A percentile compares a stretch with the other conserved stretches of the same genome.
These are phyloP conservation scores for Drosophila persimilis DNA, from an alignment of 1,140 invertebrate species.

Conservation along the genomic window DNA sequence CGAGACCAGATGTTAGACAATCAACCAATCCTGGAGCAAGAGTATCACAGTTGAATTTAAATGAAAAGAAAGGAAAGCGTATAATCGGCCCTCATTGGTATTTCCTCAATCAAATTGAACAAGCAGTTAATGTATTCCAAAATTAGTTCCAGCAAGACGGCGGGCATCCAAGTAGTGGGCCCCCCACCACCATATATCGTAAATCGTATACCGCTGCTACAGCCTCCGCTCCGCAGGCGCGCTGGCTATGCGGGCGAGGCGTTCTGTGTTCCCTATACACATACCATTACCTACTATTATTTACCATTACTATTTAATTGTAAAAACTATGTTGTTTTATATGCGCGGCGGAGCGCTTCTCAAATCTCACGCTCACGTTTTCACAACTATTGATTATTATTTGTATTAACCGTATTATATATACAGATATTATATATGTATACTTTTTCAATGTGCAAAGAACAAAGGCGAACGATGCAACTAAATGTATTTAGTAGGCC, in stretches of 20 bases:
- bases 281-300: constrained; percentile 71
- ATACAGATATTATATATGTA: constrained; percentile 37
- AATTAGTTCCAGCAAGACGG: constrained; percentile 62
- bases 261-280: constrained; percentile 49
- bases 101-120: constrained; percentile 76
- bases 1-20: constrained; percentile 96
- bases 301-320: constrained; percentile 58
- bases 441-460: constrained; percentile 49
- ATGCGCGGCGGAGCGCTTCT: constrained; percentile 50
- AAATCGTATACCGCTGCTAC: constrained; percentile 35
- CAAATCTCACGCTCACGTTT: constrained; percentile 70
- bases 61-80: constrained; percentile 34
- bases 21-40: constrained; percentile 33
- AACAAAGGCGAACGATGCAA: constrained; percentile 54
- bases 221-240: constrained; percentile 15
- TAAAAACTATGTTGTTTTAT: constrained; percentile 71
- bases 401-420: constrained; percentile 74
- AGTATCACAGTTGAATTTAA: constrained; percentile 64
- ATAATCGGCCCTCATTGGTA: constrained; percentile 59
- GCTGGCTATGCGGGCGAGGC: constrained; percentile 30
- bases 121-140: constrained; percentile 73
- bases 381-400: constrained; percentile 53
- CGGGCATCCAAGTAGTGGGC: constrained; percentile 26
- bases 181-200: constrained; percentile 8
- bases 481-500: constrained; percentile 66